phyloP scores from a whole-genome alignment of 2,797 vertebrate genomes.

The Syncerus caffer region DNA sequence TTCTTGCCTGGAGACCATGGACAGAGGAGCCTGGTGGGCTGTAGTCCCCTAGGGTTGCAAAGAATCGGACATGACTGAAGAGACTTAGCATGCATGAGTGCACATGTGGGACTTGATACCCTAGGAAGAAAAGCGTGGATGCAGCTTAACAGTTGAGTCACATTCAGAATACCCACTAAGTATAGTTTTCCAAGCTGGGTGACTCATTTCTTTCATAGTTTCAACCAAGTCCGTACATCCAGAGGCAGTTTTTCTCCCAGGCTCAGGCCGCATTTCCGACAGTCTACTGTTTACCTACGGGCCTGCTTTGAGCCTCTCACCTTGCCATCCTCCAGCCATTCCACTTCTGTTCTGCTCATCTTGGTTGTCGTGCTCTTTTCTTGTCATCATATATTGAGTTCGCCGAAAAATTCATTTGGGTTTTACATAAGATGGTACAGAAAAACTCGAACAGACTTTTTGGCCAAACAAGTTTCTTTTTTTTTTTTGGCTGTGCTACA shows the following conservation, averaged over 20 bases:
- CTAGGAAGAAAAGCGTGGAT: neutral
- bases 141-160: neutral
- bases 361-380: neutral
- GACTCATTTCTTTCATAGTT: neutral
- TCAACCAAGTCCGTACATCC: neutral
- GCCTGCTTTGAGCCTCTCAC: neutral
- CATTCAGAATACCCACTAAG: neutral
- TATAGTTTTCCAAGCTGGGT: neutral
- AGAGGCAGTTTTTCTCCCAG: neutral
- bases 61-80: neutral
- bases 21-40: neutral
- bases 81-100: neutral
- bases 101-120: neutral
- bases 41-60: neutral
- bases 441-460: neutral
- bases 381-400: neutral
- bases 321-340: neutral
- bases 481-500: neutral
- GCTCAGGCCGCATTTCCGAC: neutral
- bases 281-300: neutral
- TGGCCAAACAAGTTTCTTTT: neutral
- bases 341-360: neutral
- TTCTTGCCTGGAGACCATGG: neutral
- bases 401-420: neutral
- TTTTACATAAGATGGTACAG: neutral